Conservation (phyloP, 2,113 vertebrate genomes). For the Eretmochelys imbricata region DNA sequence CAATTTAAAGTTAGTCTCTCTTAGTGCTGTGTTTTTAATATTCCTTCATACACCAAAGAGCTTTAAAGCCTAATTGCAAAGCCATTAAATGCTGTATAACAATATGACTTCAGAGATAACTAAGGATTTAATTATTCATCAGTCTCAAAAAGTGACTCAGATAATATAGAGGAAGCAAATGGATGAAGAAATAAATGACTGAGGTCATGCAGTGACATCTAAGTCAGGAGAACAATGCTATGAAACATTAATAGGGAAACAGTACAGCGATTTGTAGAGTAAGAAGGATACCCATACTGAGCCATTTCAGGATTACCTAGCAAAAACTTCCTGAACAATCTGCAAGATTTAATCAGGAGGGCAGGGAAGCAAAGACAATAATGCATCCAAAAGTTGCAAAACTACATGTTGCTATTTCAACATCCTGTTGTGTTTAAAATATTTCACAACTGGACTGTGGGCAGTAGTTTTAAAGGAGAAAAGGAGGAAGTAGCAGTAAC, state of each 20-base stretch:
- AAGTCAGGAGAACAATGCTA: background rate
- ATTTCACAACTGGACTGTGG: background rate
- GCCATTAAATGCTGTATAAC: background rate
- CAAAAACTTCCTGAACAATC: background rate
- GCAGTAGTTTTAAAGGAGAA: background rate
- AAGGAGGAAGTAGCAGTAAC: background rate
- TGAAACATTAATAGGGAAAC: background rate
- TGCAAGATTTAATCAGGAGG: background rate
- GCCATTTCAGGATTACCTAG: background rate
- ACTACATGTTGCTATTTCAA: background rate
- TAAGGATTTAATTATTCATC: background rate
- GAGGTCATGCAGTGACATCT: background rate
- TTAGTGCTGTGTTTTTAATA: background rate
- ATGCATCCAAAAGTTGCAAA: background rate
- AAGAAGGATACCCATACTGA: background rate
- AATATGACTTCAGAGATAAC: background rate
- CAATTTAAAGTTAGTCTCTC: background rate
- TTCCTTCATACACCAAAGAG: background rate
- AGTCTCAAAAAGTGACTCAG: background rate
- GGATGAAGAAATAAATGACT: background rate
- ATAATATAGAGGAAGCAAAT: background rate
- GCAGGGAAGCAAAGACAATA: background rate
- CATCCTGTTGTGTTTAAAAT: background rate
- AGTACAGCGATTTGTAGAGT: background rate
- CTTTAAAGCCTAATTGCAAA: background rate